A percentile compares a stretch with the other conserved stretches of the same genome.
phyloP scores from a whole-genome alignment of 2,113 vertebrate species.

The Castor canadensis region DNA sequence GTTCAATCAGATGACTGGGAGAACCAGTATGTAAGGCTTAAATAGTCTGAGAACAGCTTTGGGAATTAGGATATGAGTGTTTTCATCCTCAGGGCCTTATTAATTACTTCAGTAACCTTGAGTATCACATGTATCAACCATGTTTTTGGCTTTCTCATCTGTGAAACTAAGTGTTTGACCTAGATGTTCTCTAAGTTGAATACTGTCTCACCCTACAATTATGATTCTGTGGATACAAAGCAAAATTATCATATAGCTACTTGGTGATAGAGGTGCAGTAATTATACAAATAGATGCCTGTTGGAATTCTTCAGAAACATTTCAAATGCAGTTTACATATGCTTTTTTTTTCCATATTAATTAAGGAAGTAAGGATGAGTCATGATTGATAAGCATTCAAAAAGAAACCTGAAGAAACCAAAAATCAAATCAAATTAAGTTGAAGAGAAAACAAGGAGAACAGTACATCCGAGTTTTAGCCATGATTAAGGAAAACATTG shows the following conservation, averaged over 20 bases:
- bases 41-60: neutral
- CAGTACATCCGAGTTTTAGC: neutral
- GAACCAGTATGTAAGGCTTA: neutral
- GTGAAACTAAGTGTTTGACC: slow-evolving; percentile 34
- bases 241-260: neutral
- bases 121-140: neutral
- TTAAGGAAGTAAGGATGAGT: neutral
- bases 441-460: neutral
- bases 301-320: neutral
- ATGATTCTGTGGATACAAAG: neutral
- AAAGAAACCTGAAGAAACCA: neutral
- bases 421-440: neutral
- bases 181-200: neutral
- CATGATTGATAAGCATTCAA: fast-evolving
- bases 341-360: neutral
- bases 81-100: neutral
- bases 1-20: neutral
- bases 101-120: slow-evolving; percentile 22
- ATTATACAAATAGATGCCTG: neutral
- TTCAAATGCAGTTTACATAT: too few species aligned
- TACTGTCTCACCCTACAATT: neutral
- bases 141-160: neutral
- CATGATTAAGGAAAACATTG: neutral
- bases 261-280: neutral
- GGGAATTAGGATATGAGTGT: neutral